phyloP scores from a whole-genome alignment of 2,888 invertebrate species.

The Scaptomyza reducta region DNA sequence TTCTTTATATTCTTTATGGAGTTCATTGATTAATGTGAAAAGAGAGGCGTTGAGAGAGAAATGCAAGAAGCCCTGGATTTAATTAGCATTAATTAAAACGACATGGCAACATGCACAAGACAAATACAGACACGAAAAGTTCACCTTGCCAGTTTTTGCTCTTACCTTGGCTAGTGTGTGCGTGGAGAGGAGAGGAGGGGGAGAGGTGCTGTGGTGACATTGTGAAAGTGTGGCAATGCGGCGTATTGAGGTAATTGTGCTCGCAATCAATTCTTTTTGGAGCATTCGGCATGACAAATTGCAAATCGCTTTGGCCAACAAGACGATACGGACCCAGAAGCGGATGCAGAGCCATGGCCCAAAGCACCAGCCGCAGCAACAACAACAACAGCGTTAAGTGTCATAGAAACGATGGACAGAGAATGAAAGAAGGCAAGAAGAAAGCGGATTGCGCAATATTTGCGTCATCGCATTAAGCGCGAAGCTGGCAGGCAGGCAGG shows the following conservation, averaged over 20 bases:
- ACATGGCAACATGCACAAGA: slow-evolving; percentile 25
- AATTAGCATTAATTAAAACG: slow-evolving; percentile 70
- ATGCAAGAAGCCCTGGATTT: slow-evolving; percentile 55
- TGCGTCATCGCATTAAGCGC: slow-evolving; percentile 59
- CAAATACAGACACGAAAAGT: neutral
- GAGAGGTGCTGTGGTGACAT: neutral
- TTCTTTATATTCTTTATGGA: no score
- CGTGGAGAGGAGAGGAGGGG: no score
- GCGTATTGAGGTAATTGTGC: slow-evolving; percentile 45
- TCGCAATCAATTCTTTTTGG: slow-evolving; percentile 57
- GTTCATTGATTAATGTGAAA: slow-evolving; percentile 50
- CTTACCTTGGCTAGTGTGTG: no score
- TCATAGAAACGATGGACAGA: slow-evolving; percentile 48
- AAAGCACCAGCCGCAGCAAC: slow-evolving; percentile 10
- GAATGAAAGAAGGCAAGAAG: slow-evolving; percentile 64
- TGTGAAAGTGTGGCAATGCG: slow-evolving; percentile 53
- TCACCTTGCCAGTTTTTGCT: neutral
- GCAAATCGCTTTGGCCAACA: slow-evolving; percentile 35
- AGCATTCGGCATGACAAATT: slow-evolving; percentile 61
- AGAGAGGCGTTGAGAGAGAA: slow-evolving; percentile 50
- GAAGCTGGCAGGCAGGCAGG: slow-evolving; percentile 8
- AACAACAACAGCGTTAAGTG: slow-evolving; percentile 37
- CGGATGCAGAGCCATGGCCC: slow-evolving; percentile 30
- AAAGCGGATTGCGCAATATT: slow-evolving; percentile 70
- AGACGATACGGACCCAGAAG: slow-evolving; percentile 26